Percentiles rank a stretch among this genome's conserved stretches.
phyloP scores from a whole-genome alignment of 2,113 vertebrate genomes.

The Chionis minor region DNA sequence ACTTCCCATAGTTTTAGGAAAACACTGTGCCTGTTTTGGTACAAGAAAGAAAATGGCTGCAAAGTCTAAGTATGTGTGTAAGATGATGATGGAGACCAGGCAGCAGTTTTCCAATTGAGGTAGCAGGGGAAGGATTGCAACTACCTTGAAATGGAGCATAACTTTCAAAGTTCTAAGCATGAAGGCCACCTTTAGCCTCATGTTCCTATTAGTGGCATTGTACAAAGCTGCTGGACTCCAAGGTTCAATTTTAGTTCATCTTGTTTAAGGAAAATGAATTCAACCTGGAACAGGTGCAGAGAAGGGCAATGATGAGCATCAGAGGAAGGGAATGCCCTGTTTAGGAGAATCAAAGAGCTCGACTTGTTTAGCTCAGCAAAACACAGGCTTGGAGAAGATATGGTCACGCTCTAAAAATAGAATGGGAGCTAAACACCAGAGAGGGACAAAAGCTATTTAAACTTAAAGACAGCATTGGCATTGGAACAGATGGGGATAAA shows the following conservation, averaged over 20 bases:
- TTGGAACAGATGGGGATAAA: conserved; percentile 8
- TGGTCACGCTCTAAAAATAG: not conserved
- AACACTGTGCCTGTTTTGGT: not conserved
- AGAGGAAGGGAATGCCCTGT: not conserved
- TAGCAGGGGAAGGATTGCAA: not conserved
- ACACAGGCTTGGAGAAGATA: not conserved
- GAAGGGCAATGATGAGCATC: not conserved
- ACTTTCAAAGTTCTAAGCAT: not conserved
- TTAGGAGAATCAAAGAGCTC: not conserved
- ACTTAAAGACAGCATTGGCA: not conserved
- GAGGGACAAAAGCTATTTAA: conserved; percentile 15
- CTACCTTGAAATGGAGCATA: not conserved
- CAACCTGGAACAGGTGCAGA: not conserved
- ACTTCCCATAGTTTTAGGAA: not conserved
- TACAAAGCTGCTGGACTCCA: not conserved
- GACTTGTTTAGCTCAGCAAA: conserved; percentile 16
- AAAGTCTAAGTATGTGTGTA: not conserved
- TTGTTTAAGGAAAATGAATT: not conserved
- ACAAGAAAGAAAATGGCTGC: not conserved
- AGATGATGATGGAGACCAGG: not conserved
- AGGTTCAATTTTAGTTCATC: not conserved
- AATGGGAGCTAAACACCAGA: not conserved
- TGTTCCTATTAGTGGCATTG: not conserved
- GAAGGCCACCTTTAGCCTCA: not conserved
- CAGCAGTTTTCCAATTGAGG: not conserved